phyloP scores from a whole-genome alignment of 2,797 vertebrate genomes.

The Sparus aurata region DNA sequence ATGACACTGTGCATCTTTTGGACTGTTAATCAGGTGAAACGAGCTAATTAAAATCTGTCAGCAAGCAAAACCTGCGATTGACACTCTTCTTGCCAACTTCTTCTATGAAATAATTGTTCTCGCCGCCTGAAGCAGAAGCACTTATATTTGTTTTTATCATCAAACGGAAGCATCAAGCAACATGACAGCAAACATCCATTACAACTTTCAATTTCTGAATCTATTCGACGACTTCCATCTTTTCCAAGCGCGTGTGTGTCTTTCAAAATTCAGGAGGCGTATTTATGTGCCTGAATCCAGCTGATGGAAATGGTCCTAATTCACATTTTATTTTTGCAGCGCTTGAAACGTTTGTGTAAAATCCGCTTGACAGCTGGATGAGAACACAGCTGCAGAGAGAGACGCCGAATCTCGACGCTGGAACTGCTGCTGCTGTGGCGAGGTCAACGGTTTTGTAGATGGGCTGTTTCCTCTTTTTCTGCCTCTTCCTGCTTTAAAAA shows the following conservation, averaged over 20 bases:
- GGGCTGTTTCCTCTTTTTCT: neutral
- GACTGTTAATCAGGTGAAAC: neutral
- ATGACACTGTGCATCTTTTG: neutral
- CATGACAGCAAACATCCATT: neutral
- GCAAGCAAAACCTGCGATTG: neutral
- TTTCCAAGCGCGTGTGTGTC: neutral
- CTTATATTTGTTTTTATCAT: neutral
- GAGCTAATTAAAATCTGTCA: neutral
- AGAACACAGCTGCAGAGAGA: slow-evolving; percentile 59
- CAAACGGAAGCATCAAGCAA: neutral
- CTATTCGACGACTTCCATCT: neutral
- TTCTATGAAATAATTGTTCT: neutral
- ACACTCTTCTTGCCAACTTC: neutral
- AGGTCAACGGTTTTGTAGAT: slow-evolving; percentile 25
- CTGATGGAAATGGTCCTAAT: slow-evolving; percentile 52
- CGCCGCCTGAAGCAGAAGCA: neutral
- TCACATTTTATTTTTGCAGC: slow-evolving; percentile 57
- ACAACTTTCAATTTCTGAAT: neutral
- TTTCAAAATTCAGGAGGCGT: slow-evolving; percentile 16
- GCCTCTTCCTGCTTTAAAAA: slow-evolving; percentile 14
- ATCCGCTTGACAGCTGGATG: slow-evolving; percentile 66
- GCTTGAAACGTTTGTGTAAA: slow-evolving; percentile 58
- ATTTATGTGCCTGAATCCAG: slow-evolving; percentile 34
- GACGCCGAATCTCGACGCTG: slow-evolving; percentile 32
- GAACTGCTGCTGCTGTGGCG: slow-evolving; percentile 28